Conservation (phyloP, 2,113 vertebrate genomes). For the Anser cygnoides region DNA sequence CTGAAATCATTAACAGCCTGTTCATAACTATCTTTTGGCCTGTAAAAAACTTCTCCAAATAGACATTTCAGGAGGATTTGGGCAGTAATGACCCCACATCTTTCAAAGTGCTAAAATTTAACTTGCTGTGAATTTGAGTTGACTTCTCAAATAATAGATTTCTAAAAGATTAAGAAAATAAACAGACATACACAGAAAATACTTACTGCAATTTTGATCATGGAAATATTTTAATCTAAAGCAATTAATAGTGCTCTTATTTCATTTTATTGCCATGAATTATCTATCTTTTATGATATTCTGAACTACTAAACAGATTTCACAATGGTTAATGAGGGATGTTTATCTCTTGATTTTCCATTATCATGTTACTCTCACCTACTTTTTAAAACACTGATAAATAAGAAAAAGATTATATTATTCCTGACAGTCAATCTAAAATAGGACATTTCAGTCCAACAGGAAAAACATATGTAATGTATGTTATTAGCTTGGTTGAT, state of each 20-base stretch:
- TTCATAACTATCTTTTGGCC: not conserved
- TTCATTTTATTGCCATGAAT: not conserved
- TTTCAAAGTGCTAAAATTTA: not conserved
- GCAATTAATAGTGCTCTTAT: not conserved
- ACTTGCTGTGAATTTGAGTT: not conserved
- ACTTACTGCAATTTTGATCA: not conserved
- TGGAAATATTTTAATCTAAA: not conserved
- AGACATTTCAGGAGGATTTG: not conserved
- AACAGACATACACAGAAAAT: not conserved
- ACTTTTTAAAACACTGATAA: not conserved
- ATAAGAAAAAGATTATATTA: not conserved
- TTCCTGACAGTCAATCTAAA: not conserved
- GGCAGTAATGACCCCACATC: not conserved
- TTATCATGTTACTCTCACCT: not conserved
- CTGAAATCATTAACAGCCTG: not conserved
- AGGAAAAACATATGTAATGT: not conserved
- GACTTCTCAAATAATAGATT: not conserved
- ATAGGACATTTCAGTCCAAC: not conserved
- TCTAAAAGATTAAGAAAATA: not conserved
- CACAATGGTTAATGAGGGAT: not conserved
- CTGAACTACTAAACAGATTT: not conserved
- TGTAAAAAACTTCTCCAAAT: not conserved
- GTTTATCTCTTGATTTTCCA: not conserved
- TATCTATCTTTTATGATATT: not conserved
- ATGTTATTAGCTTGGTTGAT: not conserved